Percentiles rank a stretch among this genome's conserved stretches.
Evolutionary conservation across 2,888 invertebrate genomes (phyloP).

Genomic region (Dioctria rufipes): DNA sequence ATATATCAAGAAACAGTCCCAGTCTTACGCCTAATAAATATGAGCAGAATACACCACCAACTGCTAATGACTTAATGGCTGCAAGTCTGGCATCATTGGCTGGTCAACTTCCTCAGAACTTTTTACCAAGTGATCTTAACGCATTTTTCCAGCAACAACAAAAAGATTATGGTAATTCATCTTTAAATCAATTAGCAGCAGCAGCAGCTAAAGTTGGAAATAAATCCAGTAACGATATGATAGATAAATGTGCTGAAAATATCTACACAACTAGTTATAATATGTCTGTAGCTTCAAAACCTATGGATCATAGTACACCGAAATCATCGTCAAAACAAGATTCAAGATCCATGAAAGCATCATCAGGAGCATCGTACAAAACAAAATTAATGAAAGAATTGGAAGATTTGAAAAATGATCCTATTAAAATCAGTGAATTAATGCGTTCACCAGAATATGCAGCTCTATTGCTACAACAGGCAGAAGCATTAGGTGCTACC

Average conservation of each 20-base stretch:
- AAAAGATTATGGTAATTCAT: constrained; percentile 69
- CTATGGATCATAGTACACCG: constrained; percentile 56
- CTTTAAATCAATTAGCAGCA: constrained; percentile 68
- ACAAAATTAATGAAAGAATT: constrained; percentile 70
- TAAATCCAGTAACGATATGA: neutral
- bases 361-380: constrained; percentile 66
- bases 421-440: constrained; percentile 70
- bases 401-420: constrained; percentile 70
- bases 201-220: constrained; percentile 69
- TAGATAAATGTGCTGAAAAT: constrained; percentile 44
- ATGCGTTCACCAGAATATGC: constrained; percentile 71
- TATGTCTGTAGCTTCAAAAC: constrained; percentile 56
- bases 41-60: constrained; percentile 60
- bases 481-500: constrained; percentile 70
- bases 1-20: constrained; percentile 69
- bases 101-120: constrained; percentile 69
- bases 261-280: constrained; percentile 44
- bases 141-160: constrained; percentile 67
- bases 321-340: constrained; percentile 50
- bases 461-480: constrained; percentile 69
- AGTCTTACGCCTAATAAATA: constrained; percentile 69
- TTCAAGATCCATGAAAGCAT: constrained; percentile 1
- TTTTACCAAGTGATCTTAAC: constrained; percentile 68
- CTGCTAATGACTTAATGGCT: constrained; percentile 69
- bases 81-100: constrained; percentile 70